Conservation (phyloP, 2,113 vertebrate genomes). For the Gasterosteus aculeatus region DNA sequence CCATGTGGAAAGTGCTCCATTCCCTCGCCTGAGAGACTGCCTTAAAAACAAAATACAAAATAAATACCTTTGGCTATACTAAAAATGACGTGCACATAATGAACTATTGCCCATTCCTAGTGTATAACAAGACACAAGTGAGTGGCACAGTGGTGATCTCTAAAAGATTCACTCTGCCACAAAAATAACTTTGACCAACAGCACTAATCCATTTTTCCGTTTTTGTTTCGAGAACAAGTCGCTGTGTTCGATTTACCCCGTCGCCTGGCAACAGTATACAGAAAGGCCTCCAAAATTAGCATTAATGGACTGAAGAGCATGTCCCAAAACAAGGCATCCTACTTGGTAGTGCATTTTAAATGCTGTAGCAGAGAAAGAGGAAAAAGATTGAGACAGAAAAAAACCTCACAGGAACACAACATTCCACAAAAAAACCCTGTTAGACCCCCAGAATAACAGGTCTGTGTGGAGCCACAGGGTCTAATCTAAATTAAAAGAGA, state of each 20-base stretch:
- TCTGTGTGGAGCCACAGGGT: background rate
- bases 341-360: conserved; percentile 42
- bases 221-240: conserved; percentile 54
- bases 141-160: conserved; percentile 12
- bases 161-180: conserved; percentile 21
- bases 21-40: conserved; percentile 13
- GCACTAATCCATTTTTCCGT: conserved; percentile 39
- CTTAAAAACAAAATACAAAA: conserved; percentile 16
- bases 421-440: background rate
- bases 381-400: conserved; percentile 4
- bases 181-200: conserved; percentile 34
- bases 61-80: background rate
- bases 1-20: conserved; percentile 14
- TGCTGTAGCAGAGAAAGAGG: conserved; percentile 4
- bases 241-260: conserved; percentile 51
- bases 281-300: conserved; percentile 59
- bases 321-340: conserved; percentile 55
- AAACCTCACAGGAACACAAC: background rate
- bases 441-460: background rate
- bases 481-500: background rate
- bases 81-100: background rate
- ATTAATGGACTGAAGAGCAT: conserved; percentile 57
- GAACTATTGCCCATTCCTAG: background rate
- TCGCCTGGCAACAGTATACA: conserved; percentile 66
- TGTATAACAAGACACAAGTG: background rate